phyloP scores from a whole-genome alignment of 2,888 invertebrate genomes.

The Gymnosoma rotundatum region DNA sequence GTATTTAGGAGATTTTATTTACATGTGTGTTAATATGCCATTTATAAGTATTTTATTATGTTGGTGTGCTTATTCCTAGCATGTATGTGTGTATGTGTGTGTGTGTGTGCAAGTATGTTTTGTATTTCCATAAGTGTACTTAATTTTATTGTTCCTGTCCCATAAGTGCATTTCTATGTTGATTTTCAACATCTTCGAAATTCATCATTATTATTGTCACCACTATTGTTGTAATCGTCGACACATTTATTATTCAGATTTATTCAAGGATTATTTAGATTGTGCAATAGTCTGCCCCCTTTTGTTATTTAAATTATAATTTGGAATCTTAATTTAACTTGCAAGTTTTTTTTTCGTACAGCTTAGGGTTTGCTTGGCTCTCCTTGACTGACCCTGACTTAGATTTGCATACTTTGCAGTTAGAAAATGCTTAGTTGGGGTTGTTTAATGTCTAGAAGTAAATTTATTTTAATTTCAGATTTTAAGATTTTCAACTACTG shows the following conservation, averaged over 20 bases:
- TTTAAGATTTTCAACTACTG: no score
- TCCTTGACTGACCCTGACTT: slow-evolving; percentile 38
- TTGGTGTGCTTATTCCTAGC: not conserved
- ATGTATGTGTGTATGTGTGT: not conserved
- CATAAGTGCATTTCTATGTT: slow-evolving; percentile 65
- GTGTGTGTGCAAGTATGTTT: not conserved
- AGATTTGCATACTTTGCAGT: slow-evolving; percentile 17
- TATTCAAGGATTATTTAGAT: not conserved
- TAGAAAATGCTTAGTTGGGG: slow-evolving; percentile 11
- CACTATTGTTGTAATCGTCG: slow-evolving; percentile 37
- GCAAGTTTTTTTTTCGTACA: not conserved
- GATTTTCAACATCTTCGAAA: slow-evolving; percentile 57
- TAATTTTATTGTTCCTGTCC: slow-evolving; percentile 51
- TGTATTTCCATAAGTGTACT: slow-evolving; percentile 30
- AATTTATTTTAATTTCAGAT: slow-evolving; percentile 39
- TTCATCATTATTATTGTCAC: slow-evolving; percentile 25
- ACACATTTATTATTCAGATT: slow-evolving; percentile 15
- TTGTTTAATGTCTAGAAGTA: not conserved
- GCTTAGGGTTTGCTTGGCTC: not conserved
- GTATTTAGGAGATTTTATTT: not conserved
- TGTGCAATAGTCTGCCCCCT: not conserved
- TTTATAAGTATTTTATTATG: not conserved
- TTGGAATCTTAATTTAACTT: slow-evolving; percentile 4
- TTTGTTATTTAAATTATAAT: not conserved
- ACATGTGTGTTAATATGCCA: no score